Conservation (phyloP, 2,113 vertebrate genomes). For the Odobenus rosmarus region DNA sequence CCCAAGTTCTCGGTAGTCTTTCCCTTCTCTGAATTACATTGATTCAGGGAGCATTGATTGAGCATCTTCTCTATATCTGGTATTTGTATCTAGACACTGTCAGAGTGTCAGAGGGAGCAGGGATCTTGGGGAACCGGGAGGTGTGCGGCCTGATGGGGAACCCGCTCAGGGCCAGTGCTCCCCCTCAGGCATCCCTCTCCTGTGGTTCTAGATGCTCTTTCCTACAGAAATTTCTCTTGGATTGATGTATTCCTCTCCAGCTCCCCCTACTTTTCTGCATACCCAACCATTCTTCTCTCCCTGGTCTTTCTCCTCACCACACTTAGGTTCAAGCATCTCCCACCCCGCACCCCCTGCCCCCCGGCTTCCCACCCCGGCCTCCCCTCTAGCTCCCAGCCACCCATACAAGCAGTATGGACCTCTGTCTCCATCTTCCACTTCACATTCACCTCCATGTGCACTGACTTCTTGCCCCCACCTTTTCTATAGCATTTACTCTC, state of each 20-base stretch:
- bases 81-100: background rate
- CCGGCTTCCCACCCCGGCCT: background rate
- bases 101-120: background rate
- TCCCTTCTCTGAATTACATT: background rate
- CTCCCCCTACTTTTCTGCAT: background rate
- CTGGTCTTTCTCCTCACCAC: background rate
- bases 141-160: background rate
- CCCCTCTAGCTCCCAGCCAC: background rate
- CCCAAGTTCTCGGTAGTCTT: background rate
- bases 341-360: accelerated
- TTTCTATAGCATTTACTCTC: background rate
- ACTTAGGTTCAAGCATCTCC: background rate
- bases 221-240: background rate
- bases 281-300: background rate
- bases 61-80: background rate
- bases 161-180: background rate
- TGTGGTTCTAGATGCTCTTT: background rate
- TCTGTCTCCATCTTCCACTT: background rate
- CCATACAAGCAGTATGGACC: background rate
- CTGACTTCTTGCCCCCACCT: background rate
- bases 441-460: accelerated
- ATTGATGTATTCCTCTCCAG: background rate
- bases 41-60: background rate
- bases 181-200: background rate
- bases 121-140: background rate